A percentile compares a stretch with the other conserved stretches of the same genome.
Evolutionary conservation across 2,888 invertebrate genomes (phyloP).

Genomic region (Glomeris marginata): DNA sequence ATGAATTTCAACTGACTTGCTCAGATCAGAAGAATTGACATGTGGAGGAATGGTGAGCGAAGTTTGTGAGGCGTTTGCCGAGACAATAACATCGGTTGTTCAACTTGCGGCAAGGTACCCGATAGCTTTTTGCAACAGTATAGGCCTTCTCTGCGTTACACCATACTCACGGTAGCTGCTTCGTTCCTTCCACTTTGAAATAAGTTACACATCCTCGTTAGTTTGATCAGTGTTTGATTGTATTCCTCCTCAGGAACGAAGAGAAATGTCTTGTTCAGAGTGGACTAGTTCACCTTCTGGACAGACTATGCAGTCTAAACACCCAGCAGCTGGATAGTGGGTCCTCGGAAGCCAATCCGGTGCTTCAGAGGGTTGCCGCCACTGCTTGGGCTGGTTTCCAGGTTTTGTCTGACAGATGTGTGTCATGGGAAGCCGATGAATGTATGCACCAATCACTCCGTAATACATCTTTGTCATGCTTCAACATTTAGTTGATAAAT

Average conservation of each 20-base stretch:
- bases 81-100: constrained; percentile 29
- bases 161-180: constrained; percentile 30
- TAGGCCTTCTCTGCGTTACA: constrained; percentile 28
- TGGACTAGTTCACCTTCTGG: constrained; percentile 29
- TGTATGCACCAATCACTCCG: constrained; percentile 7
- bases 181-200: too few species aligned
- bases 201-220: too few species aligned
- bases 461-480: too few species aligned
- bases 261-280: constrained; percentile 30
- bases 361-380: constrained; percentile 26
- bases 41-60: constrained; percentile 5
- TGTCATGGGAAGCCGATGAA: constrained; percentile 30
- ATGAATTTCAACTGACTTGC: too few species aligned
- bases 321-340: constrained; percentile 22
- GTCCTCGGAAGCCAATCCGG: constrained; percentile 23
- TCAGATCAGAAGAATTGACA: constrained; percentile 8
- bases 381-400: constrained; percentile 33
- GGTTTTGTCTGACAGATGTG: constrained; percentile 30
- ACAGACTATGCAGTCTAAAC: constrained; percentile 28
- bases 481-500: background rate
- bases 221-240: background rate
- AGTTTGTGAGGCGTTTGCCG: constrained; percentile 26
- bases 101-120: constrained; percentile 27
- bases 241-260: constrained; percentile 23
- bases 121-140: constrained; percentile 29